A percentile compares a stretch with the other conserved stretches of the same genome.
phyloP scores from a whole-genome alignment of 2,797 vertebrate species.

The Phyllotis vaccarum region DNA sequence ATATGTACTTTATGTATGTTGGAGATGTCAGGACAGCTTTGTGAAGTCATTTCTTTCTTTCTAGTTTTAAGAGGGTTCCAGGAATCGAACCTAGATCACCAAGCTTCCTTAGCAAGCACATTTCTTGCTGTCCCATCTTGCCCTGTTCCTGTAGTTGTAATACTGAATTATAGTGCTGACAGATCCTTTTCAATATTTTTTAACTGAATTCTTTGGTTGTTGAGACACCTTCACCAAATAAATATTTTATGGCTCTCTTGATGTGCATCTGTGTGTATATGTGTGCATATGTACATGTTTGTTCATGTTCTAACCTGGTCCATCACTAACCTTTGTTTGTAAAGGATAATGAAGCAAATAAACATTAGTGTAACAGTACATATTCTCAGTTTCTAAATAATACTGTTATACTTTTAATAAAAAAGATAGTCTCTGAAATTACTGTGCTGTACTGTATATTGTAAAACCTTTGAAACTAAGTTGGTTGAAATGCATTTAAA shows the following conservation, averaged over 20 bases:
- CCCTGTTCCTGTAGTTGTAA: neutral
- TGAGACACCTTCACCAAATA: conserved; percentile 16
- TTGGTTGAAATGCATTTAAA: neutral
- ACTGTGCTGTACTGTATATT: neutral
- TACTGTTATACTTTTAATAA: neutral
- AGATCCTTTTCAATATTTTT: neutral
- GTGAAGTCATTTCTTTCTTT: neutral
- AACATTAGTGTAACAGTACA: neutral
- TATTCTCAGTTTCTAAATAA: neutral
- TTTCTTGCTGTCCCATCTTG: neutral
- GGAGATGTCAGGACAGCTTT: neutral
- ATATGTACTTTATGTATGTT: neutral
- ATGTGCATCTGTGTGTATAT: neutral
- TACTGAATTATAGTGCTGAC: neutral
- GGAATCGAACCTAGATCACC: neutral
- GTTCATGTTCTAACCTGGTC: neutral
- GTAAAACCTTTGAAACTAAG: conserved; percentile 21
- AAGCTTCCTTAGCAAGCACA: neutral
- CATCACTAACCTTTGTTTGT: neutral
- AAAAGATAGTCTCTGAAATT: conserved; percentile 5
- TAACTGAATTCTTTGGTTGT: neutral
- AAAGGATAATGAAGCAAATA: neutral
- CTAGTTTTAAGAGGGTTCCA: too few relatives aligned
- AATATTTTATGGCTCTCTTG: neutral
- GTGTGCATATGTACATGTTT: neutral